phyloP scores from a whole-genome alignment of 2,888 invertebrate species.

The Campopleginae sp. region DNA sequence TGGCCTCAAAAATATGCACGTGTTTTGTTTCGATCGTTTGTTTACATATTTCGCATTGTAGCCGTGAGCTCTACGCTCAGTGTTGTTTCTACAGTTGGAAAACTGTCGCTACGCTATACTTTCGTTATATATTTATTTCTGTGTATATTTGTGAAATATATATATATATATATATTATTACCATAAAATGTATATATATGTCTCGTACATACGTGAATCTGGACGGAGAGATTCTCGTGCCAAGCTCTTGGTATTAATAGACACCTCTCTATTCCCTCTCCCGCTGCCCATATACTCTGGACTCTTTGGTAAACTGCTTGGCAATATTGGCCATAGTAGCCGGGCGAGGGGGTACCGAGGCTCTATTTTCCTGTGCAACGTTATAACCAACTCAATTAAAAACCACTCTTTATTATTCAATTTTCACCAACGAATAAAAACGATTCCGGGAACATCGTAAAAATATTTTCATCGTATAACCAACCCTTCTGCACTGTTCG shows the following conservation, averaged over 20 bases:
- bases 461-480: background rate
- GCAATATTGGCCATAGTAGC: constrained; percentile 44
- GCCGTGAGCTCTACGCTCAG: background rate
- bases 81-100: background rate
- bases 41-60: background rate
- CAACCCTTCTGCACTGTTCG: background rate
- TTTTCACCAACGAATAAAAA: background rate
- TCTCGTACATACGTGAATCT: constrained; percentile 11
- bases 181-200: constrained; percentile 5
- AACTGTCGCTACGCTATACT: background rate
- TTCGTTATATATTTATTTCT: too few species aligned
- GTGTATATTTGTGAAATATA: background rate
- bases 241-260: constrained; percentile 71
- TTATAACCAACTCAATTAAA: background rate
- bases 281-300: constrained; percentile 46
- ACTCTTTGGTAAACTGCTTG: constrained; percentile 59
- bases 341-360: constrained; percentile 54
- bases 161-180: background rate
- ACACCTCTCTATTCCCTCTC: constrained; percentile 62
- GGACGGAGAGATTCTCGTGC: constrained; percentile 65
- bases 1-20: background rate
- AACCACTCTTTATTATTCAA: background rate
- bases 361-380: constrained; percentile 28
- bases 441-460: background rate
- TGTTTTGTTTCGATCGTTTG: background rate